phyloP scores from a whole-genome alignment of 2,888 invertebrate species.

The Empis stercorea region DNA sequence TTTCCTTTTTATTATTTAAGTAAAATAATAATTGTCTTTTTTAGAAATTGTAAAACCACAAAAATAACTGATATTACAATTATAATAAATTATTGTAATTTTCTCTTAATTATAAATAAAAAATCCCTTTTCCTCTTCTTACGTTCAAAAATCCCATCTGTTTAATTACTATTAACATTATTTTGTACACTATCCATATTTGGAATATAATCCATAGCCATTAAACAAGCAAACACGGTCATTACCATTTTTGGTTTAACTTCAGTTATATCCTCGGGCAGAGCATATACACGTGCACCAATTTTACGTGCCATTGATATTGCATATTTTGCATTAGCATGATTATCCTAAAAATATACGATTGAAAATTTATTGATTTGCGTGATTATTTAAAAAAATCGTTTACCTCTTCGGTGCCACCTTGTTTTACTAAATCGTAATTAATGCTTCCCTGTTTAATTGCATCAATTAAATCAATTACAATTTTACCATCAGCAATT shows the following conservation, averaged over 20 bases:
- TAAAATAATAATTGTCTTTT: no score
- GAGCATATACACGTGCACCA: slow-evolving; percentile 93
- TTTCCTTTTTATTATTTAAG: no score
- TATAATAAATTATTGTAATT: no score
- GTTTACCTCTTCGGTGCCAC: slow-evolving; percentile 64
- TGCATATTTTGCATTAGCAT: slow-evolving; percentile 98
- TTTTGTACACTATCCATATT: slow-evolving; percentile 53
- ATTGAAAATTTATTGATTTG: neutral
- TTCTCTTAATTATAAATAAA: no score
- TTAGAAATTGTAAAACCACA: no score
- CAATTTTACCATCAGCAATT: slow-evolving; percentile 81
- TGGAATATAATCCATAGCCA: slow-evolving; percentile 93
- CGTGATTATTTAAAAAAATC: neutral
- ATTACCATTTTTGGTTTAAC: slow-evolving; percentile 98
- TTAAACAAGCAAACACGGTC: slow-evolving; percentile 98
- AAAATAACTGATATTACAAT: no score
- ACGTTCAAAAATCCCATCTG: no score
- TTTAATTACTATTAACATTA: slow-evolving; percentile 24
- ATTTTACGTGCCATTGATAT: slow-evolving; percentile 96
- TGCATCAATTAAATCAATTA: slow-evolving; percentile 91
- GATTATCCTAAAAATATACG: slow-evolving; percentile 57
- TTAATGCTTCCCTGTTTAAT: slow-evolving; percentile 93
- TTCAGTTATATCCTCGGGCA: slow-evolving; percentile 97
- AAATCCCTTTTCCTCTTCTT: no score
- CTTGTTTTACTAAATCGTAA: slow-evolving; percentile 77